phyloP scores from a whole-genome alignment of 2,888 invertebrate genomes.

The Caenorhabditis sp. region DNA sequence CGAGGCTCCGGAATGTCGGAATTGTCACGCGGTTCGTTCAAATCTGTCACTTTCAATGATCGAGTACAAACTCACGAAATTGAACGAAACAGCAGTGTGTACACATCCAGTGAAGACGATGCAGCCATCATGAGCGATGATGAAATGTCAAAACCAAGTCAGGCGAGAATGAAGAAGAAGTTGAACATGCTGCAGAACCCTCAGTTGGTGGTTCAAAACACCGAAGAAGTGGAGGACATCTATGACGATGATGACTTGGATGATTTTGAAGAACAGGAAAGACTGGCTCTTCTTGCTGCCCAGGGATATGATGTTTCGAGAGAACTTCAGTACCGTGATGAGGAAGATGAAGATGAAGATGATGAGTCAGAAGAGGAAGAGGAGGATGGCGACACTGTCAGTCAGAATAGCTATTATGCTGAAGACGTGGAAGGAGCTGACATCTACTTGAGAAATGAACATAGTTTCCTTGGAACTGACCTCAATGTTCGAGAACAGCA shows the following conservation, averaged over 20 bases:
- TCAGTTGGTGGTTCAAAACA: slow-evolving; percentile 6
- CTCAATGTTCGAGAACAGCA: slow-evolving; percentile 50
- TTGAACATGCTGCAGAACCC: slow-evolving; percentile 45
- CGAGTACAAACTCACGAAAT: slow-evolving; percentile 73
- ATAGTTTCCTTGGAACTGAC: slow-evolving; percentile 64
- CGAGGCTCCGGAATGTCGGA: slow-evolving; percentile 74
- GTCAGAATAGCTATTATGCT: slow-evolving; percentile 68
- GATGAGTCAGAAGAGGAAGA: slow-evolving; percentile 55
- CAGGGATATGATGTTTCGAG: slow-evolving; percentile 45
- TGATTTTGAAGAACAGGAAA: slow-evolving; percentile 73
- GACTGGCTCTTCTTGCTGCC: slow-evolving; percentile 54
- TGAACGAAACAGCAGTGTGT: slow-evolving; percentile 64
- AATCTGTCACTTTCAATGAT: slow-evolving; percentile 75
- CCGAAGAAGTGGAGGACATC: slow-evolving; percentile 39
- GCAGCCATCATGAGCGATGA: slow-evolving; percentile 74
- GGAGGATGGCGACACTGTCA: slow-evolving; percentile 58
- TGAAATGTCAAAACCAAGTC: slow-evolving; percentile 65
- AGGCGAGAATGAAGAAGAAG: slow-evolving; percentile 50
- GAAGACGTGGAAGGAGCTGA: slow-evolving; percentile 68
- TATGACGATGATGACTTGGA: slow-evolving; percentile 65
- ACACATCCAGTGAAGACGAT: slow-evolving; percentile 69
- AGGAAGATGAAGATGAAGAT: slow-evolving; percentile 26
- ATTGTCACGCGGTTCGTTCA: slow-evolving; percentile 68
- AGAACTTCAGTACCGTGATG: slow-evolving; percentile 30
- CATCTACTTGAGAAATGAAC: slow-evolving; percentile 56